phyloP scores from a whole-genome alignment of 1,140 invertebrate genomes.

The Drosophila paulistorum region DNA sequence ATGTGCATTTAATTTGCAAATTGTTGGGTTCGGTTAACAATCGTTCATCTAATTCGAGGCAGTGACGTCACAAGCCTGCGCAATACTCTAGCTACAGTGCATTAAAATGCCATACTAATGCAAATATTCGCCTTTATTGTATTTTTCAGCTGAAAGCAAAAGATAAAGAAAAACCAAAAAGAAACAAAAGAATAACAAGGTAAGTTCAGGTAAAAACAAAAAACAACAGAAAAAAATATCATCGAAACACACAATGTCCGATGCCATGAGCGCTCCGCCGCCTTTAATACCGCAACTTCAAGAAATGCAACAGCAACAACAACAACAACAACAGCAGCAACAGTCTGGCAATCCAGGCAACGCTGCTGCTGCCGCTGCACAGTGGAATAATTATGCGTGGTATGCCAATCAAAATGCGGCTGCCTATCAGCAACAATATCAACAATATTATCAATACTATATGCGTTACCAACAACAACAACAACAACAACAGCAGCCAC shows the following conservation, averaged over 20 bases:
- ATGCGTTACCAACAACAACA: constrained; percentile 75
- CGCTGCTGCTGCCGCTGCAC: constrained; percentile 38
- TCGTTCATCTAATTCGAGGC: background rate
- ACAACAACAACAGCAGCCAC: constrained; percentile 60
- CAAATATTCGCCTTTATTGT: background rate
- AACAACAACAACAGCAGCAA: constrained; percentile 58
- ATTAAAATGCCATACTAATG: background rate
- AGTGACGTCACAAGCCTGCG: background rate
- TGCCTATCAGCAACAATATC: constrained; percentile 75
- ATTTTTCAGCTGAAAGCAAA: constrained; percentile 5
- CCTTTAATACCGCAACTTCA: constrained; percentile 77
- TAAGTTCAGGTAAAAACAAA: constrained; percentile 61
- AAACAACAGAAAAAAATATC: constrained; percentile 31
- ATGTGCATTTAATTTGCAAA: background rate
- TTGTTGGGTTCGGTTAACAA: background rate
- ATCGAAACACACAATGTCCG: constrained; percentile 58
- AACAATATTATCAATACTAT: constrained; percentile 79
- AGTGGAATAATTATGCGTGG: constrained; percentile 73
- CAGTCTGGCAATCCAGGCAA: constrained; percentile 35
- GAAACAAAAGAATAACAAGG: constrained; percentile 43
- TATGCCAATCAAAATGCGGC: constrained; percentile 67
- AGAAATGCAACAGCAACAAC: constrained; percentile 77
- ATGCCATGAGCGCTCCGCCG: constrained; percentile 73
- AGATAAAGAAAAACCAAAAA: constrained; percentile 5
- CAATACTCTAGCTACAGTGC: constrained; percentile 1